phyloP scores from a whole-genome alignment of 2,113 vertebrate genomes.

The Hylia prasina region DNA sequence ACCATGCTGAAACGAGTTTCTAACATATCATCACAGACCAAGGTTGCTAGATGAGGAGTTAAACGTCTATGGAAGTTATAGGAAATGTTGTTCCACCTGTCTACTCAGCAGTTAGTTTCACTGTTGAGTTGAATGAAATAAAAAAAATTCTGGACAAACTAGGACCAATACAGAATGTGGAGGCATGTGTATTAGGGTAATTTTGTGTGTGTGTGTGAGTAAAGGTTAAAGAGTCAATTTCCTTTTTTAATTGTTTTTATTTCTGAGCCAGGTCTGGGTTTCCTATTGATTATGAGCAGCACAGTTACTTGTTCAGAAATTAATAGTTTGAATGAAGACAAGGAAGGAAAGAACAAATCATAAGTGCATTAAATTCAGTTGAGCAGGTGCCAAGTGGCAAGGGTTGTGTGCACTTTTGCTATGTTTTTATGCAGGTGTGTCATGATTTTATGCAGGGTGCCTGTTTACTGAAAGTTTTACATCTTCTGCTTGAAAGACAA shows the following conservation, averaged over 20 bases:
- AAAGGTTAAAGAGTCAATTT: neutral
- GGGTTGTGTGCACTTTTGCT: neutral
- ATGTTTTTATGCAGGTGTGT: neutral
- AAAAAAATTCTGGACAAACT: neutral
- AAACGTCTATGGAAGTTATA: neutral
- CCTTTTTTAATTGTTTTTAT: neutral
- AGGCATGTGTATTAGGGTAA: neutral
- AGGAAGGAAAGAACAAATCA: neutral
- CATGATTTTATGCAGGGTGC: neutral
- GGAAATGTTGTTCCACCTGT: neutral
- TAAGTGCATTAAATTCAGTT: neutral
- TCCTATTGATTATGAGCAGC: neutral
- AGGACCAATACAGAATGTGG: neutral
- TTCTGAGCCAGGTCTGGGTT: neutral
- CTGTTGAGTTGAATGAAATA: neutral
- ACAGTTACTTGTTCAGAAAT: neutral
- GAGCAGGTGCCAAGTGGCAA: neutral
- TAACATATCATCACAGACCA: neutral
- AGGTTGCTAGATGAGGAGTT: neutral
- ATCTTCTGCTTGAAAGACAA: neutral
- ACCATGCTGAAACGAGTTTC: neutral
- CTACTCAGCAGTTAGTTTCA: neutral
- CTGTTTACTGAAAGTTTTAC: neutral
- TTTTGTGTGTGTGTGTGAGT: neutral
- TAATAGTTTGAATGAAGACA: neutral